A percentile compares a stretch with the other conserved stretches of the same genome.
These are phyloP conservation scores for Psephotus haematonotus DNA, from an alignment of 2,113 vertebrate species.

Conservation along the genomic window DNA sequence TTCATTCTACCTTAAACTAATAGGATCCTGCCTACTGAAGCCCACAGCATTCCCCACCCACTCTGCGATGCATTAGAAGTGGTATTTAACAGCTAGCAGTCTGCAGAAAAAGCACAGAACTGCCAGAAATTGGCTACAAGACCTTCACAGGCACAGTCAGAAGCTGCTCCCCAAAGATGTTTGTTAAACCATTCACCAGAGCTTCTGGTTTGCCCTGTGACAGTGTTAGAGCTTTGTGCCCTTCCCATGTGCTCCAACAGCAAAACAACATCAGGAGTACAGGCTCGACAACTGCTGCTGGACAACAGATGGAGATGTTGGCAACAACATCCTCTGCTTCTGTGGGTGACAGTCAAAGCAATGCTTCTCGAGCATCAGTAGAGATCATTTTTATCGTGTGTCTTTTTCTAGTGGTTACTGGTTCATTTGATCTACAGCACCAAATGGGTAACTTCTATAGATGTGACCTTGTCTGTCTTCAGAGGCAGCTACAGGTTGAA, in stretches of 20 bases:
- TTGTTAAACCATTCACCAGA: not conserved
- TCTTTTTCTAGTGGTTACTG: not conserved
- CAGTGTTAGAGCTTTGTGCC: not conserved
- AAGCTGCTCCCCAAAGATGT: not conserved
- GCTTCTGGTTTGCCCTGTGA: not conserved
- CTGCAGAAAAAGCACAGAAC: not conserved
- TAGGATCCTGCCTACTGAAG: not conserved
- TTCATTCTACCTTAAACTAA: not conserved
- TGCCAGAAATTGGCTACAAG: not conserved
- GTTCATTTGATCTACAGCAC: not conserved
- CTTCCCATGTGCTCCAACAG: not conserved
- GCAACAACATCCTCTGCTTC: not conserved
- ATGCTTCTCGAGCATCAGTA: not conserved
- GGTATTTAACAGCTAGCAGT: not conserved
- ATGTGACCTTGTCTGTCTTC: not conserved
- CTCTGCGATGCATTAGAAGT: not conserved
- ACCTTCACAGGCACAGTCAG: not conserved
- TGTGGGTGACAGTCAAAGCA: not conserved
- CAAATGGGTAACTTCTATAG: not conserved
- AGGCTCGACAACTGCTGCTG: not conserved
- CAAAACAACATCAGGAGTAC: not conserved
- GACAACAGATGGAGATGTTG: slow-evolving; percentile 1
- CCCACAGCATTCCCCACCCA: not conserved
- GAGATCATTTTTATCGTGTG: not conserved
- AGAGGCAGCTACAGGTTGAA: not conserved